These are phyloP conservation scores for Hephaestus fuliginosus DNA, from an alignment of 2,797 vertebrate species.

Conservation along the genomic window DNA sequence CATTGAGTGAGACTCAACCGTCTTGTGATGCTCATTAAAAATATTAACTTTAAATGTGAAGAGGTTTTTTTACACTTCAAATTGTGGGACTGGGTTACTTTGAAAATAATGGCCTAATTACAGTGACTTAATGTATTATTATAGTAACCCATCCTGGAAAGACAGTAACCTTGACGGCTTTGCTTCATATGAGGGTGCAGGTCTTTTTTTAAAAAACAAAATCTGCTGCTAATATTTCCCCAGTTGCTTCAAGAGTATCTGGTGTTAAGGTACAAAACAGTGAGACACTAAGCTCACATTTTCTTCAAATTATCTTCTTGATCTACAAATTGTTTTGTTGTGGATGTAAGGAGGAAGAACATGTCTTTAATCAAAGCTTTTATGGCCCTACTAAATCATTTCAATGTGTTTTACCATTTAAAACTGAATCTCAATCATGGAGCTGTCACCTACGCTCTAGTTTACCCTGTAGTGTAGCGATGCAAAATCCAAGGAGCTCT, in stretches of 20 bases:
- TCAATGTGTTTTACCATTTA: neutral
- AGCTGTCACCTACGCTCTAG: slow-evolving; percentile 14
- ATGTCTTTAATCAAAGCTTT: slow-evolving; percentile 3
- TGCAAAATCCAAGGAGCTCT: slow-evolving; percentile 38
- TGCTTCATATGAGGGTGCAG: slow-evolving; percentile 30
- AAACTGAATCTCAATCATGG: slow-evolving; percentile 20
- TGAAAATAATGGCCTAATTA: slow-evolving; percentile 78
- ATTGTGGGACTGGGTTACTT: slow-evolving; percentile 64
- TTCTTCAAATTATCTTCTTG: slow-evolving; percentile 35
- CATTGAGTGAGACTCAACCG: slow-evolving; percentile 72
- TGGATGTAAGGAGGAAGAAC: slow-evolving; percentile 12
- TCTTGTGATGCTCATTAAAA: slow-evolving; percentile 82
- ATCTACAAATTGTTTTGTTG: slow-evolving; percentile 45
- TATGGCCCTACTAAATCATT: neutral
- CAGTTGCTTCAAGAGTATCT: slow-evolving; percentile 25
- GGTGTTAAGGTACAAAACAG: slow-evolving; percentile 23
- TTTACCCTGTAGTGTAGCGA: slow-evolving; percentile 13
- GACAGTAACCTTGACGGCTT: slow-evolving; percentile 51
- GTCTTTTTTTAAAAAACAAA: slow-evolving; percentile 34
- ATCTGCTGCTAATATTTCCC: slow-evolving; percentile 42
- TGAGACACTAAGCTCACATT: slow-evolving; percentile 30
- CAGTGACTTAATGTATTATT: slow-evolving; percentile 70
- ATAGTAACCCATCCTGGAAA: slow-evolving; percentile 55
- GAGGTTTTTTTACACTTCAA: slow-evolving; percentile 40
- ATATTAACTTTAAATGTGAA: slow-evolving; percentile 73